Base-by-base conservation (phyloP, 1,140 invertebrate species). In the Lordiphosa mommai region DNA sequence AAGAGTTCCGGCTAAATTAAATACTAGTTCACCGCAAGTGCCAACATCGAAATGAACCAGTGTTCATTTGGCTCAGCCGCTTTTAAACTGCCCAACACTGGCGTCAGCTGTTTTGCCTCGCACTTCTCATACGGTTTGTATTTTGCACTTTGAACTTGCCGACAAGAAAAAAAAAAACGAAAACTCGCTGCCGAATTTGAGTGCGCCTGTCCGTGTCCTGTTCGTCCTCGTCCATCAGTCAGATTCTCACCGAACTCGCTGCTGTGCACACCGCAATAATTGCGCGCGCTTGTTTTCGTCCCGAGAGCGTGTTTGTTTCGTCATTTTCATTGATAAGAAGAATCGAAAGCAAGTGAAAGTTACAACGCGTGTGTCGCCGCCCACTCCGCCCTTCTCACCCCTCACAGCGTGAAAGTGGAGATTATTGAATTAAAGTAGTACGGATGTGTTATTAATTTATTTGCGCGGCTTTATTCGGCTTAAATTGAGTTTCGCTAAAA, bases 311-410 rank as follows among this genome's bases (percentile, higher is more conserved):
- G 23, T 52, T 65, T 52, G 29, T 10, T 65, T 66, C 51, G 52
- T 52, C 46, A 53, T 36, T 67, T 77, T 74, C 76, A 82, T 82
- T 82, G 76, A 82, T 82, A 82, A 82, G 76, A 61, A 59, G 30
- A 27, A 27, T 27, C 23, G 23, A 59, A 69, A 37, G 30, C 66
- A 51, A 58, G 64, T 71, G 64, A 67, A 67, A 67, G 67, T 53
- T 41, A 56, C 23, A 55, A 50, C 34, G 27, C 29, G 55, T 50
- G 20, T 32, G 47, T 30, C 36, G 40, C 59, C 29, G 38, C 51
- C 33, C 36, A 9, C 20, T 16, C 33, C 34, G 30, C 37, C 59
- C 30, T 32, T 56, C n/a, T 13, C 4, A 14, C 37, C 27, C 7
- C n/a, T 36, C n/a, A 48, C 23, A 59, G 46, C 68, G 47, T 33